Conservation (phyloP, 2,888 invertebrate genomes). For the Siphonodentalium dalli region DNA sequence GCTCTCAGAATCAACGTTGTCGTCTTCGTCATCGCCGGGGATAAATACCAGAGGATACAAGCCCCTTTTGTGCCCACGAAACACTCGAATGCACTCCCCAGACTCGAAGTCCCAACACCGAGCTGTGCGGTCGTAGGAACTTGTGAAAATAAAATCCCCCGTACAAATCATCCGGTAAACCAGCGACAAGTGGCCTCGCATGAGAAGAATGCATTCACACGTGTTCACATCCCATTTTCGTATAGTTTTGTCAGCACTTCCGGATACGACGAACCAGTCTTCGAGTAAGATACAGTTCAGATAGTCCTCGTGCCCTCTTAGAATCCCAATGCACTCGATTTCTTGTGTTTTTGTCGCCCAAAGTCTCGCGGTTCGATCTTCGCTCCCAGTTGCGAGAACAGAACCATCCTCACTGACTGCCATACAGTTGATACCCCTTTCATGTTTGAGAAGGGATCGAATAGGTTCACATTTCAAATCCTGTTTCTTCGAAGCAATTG, state of each 20-base stretch:
- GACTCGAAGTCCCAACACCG: slow-evolving; percentile 68
- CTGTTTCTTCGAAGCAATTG: too few species aligned
- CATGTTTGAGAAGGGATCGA: too few species aligned
- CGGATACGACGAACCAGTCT: slow-evolving; percentile 67
- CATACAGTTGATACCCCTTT: slow-evolving; percentile 68
- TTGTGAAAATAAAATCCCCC: slow-evolving; percentile 64
- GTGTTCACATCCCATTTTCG: slow-evolving; percentile 68
- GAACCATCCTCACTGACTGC: slow-evolving; percentile 67
- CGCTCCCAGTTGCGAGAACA: slow-evolving; percentile 67
- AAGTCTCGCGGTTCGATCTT: slow-evolving; percentile 66
- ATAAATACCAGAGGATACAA: slow-evolving; percentile 68
- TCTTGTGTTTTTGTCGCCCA: slow-evolving; percentile 67
- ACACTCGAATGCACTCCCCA: slow-evolving; percentile 63
- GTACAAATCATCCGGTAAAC: slow-evolving; percentile 67
- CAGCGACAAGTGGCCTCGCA: slow-evolving; percentile 65
- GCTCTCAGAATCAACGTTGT: slow-evolving; percentile 48
- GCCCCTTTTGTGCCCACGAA: slow-evolving; percentile 67
- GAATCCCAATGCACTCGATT: slow-evolving; percentile 67
- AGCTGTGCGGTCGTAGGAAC: slow-evolving; percentile 62
- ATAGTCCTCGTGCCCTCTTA: slow-evolving; percentile 67
- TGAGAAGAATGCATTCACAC: slow-evolving; percentile 66
- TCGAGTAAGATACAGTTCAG: slow-evolving; percentile 67
- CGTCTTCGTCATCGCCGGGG: slow-evolving; percentile 59
- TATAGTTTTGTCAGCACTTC: slow-evolving; percentile 67
- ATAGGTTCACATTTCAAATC: too few species aligned